Evolutionary conservation across 2,113 vertebrate species (phyloP).

Genomic region (Rhadina sibilatrix): DNA sequence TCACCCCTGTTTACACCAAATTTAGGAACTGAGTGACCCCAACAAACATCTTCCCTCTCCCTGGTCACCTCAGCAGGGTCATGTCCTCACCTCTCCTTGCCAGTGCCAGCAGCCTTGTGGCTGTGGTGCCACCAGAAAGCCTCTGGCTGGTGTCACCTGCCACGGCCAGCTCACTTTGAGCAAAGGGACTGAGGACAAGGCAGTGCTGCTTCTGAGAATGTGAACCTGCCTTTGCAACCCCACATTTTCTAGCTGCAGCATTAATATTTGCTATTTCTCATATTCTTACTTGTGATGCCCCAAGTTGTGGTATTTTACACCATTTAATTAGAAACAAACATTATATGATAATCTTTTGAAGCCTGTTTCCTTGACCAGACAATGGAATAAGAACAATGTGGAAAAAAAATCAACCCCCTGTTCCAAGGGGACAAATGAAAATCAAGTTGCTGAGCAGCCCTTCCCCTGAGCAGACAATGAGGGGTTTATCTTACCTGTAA

Average conservation of each 20-base stretch:
- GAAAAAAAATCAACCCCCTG: not conserved
- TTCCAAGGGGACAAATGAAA: not conserved
- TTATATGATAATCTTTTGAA: not conserved
- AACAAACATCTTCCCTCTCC: not conserved
- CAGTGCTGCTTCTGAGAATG: not conserved
- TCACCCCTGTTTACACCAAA: fast-evolving
- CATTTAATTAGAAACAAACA: slow-evolving; percentile 41
- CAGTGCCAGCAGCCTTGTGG: not conserved
- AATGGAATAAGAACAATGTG: not conserved
- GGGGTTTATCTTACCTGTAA: not conserved
- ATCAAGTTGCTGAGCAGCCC: not conserved
- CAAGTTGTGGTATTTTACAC: not conserved
- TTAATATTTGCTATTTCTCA: not conserved
- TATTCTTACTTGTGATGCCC: not conserved
- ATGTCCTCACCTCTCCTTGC: not conserved
- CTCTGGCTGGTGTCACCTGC: not conserved
- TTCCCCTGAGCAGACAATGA: not conserved
- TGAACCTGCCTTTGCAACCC: not conserved
- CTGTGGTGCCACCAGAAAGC: not conserved
- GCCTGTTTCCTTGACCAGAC: not conserved
- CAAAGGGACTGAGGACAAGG: not conserved
- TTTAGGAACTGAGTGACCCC: not conserved
- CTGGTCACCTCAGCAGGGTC: not conserved
- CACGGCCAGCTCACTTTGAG: not conserved
- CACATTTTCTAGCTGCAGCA: not conserved